A percentile compares a stretch with the other conserved stretches of the same genome.
These are phyloP conservation scores for Diachrysia chrysitis DNA, from an alignment of 2,888 invertebrate genomes.

Conservation along the genomic window DNA sequence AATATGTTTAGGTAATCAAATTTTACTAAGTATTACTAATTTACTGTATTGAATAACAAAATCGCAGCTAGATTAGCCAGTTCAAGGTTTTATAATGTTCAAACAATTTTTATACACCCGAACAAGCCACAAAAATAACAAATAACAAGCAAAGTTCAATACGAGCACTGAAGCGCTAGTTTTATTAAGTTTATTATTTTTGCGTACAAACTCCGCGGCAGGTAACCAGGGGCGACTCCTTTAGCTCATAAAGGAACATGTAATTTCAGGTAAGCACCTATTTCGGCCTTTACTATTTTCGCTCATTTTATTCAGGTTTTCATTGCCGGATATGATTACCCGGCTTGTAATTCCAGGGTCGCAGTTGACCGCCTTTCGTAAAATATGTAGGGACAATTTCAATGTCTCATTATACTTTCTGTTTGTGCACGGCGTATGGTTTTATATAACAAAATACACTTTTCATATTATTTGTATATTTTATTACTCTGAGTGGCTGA, in stretches of 20 bases:
- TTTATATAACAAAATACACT: conserved; percentile 24
- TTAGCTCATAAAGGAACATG: conserved; percentile 18
- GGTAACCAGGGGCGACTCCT: conserved; percentile 4
- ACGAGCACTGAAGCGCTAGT: background rate
- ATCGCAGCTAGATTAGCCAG: background rate
- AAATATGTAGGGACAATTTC: conserved; percentile 63
- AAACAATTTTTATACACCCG: background rate
- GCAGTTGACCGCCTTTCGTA: conserved; percentile 51
- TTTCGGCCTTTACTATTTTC: conserved; percentile 44
- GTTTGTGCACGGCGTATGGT: conserved; percentile 43
- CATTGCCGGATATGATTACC: conserved; percentile 59
- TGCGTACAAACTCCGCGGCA: background rate
- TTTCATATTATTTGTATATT: conserved; percentile 21
- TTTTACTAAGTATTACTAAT: too few species aligned
- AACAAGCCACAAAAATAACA: conserved; percentile 1
- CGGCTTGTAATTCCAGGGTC: conserved; percentile 55
- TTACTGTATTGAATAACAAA: background rate
- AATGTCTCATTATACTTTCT: conserved; percentile 59
- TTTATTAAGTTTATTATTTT: background rate
- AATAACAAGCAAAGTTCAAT: conserved; percentile 5
- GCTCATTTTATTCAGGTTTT: conserved; percentile 50
- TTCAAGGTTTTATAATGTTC: background rate
- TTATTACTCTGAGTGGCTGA: background rate
- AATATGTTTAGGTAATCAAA: too few species aligned
- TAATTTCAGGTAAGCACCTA: conserved; percentile 41